These are phyloP conservation scores for Saturnia pavonia DNA, from an alignment of 2,888 invertebrate species.

Conservation along the genomic window DNA sequence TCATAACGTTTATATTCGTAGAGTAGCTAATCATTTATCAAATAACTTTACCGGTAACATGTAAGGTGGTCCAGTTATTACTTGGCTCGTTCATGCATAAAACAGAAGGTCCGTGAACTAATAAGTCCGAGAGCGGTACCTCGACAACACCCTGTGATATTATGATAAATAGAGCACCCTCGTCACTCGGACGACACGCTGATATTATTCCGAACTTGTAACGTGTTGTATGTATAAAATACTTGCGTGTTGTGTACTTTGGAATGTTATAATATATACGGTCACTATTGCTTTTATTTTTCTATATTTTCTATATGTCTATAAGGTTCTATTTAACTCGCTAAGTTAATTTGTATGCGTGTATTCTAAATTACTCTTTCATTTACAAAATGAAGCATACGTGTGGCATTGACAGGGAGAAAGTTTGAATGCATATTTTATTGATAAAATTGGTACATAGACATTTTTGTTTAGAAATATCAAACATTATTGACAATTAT, in stretches of 20 bases:
- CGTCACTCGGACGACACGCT: slow-evolving; percentile 46
- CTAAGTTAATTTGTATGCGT: too few species aligned
- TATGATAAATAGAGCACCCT: slow-evolving; percentile 77
- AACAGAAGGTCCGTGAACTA: slow-evolving; percentile 66
- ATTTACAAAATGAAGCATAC: too few species aligned
- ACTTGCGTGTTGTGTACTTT: neutral
- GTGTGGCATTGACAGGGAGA: too few species aligned
- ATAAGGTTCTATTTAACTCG: neutral
- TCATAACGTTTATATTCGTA: neutral
- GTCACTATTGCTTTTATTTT: neutral
- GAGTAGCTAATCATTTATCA: slow-evolving; percentile 5
- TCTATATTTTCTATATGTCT: neutral
- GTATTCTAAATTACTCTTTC: too few species aligned
- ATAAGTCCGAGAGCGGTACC: slow-evolving; percentile 58
- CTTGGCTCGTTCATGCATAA: slow-evolving; percentile 65
- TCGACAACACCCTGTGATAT: slow-evolving; percentile 65
- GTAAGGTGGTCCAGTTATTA: slow-evolving; percentile 37
- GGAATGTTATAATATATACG: neutral
- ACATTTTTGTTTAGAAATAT: too few species aligned
- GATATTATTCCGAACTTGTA: slow-evolving; percentile 17
- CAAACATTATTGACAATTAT: too few species aligned
- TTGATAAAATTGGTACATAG: too few species aligned
- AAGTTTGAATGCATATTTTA: too few species aligned
- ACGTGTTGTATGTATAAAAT: slow-evolving; percentile 1
- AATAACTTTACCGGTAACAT: neutral